phyloP scores from a whole-genome alignment of 2,888 invertebrate genomes.

The Drosophila glabriapex region DNA sequence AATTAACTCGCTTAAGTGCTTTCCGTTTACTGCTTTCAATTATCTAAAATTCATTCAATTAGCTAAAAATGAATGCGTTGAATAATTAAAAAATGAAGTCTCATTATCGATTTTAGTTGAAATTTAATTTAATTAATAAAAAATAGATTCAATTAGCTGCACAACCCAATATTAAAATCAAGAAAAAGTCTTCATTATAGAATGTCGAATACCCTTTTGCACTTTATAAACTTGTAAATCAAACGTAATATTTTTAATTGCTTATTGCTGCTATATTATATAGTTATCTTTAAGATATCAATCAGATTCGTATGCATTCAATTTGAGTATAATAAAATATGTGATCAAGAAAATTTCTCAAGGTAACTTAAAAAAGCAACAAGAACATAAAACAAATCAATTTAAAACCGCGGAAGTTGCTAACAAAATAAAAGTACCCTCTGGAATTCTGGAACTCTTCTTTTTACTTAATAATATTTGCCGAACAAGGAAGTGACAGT shows the following conservation, averaged over 20 bases:
- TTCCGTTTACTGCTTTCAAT: background rate
- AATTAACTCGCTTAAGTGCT: background rate
- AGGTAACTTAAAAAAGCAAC: background rate
- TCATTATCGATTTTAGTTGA: background rate
- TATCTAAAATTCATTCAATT: background rate
- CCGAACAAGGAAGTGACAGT: slow-evolving; percentile 1
- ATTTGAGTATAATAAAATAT: background rate
- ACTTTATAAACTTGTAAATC: background rate
- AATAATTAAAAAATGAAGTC: background rate
- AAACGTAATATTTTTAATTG: background rate
- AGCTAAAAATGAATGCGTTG: no score
- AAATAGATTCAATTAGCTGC: background rate
- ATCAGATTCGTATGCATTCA: background rate
- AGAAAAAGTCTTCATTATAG: background rate
- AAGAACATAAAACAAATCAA: background rate
- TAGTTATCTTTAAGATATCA: no score
- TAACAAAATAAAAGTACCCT: background rate
- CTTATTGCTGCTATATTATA: background rate
- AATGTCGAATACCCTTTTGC: background rate
- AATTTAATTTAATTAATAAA: background rate
- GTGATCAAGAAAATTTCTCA: background rate
- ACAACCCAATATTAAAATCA: background rate
- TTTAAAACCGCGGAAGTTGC: background rate
- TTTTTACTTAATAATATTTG: background rate
- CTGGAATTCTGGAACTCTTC: background rate